Conservation (phyloP, 2,797 vertebrate genomes). For the Brachyrhaphis roseni region DNA sequence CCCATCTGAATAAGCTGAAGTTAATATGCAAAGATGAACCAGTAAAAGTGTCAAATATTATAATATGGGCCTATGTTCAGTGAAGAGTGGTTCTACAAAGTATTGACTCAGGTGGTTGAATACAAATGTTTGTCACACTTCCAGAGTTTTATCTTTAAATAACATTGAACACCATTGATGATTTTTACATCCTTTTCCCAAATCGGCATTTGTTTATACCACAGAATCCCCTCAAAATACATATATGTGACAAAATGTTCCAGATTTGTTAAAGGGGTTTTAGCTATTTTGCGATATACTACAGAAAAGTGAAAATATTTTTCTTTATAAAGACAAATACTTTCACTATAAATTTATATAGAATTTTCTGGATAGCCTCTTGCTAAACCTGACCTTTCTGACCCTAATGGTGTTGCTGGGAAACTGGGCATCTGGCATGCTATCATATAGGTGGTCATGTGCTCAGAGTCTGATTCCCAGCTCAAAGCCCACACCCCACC, state of each 20-base stretch:
- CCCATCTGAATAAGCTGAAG: neutral
- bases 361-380: neutral
- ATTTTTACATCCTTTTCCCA: neutral
- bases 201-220: neutral
- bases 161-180: neutral
- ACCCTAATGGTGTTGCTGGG: neutral
- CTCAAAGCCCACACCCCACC: neutral
- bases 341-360: too few relatives aligned
- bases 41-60: too few relatives aligned
- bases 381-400: neutral
- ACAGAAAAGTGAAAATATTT: neutral
- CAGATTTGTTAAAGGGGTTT: neutral
- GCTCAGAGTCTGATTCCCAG: constrained; percentile 6
- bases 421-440: neutral
- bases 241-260: neutral
- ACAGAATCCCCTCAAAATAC: neutral
- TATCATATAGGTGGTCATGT: constrained; percentile 7
- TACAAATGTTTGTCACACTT: neutral
- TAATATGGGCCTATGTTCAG: too few relatives aligned
- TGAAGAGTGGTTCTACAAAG: neutral
- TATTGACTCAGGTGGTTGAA: neutral
- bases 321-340: neutral
- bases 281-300: neutral
- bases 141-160: neutral
- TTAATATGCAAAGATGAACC: too few relatives aligned